phyloP scores from a whole-genome alignment of 2,888 invertebrate genomes.

The Lagria hirta region DNA sequence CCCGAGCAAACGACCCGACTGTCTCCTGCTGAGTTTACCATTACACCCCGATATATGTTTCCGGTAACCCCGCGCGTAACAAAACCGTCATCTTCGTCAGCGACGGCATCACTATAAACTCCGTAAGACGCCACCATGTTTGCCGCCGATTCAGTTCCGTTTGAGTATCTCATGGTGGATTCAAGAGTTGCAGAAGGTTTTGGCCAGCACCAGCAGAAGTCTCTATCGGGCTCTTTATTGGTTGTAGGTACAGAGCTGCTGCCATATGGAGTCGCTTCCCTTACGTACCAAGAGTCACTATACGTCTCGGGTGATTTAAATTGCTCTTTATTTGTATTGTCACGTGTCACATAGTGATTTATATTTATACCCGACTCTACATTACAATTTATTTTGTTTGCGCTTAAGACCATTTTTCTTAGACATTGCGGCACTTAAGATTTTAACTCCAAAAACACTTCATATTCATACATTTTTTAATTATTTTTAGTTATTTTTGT shows the following conservation, averaged over 20 bases:
- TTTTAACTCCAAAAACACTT: constrained; percentile 12
- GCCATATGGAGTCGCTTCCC: constrained; percentile 36
- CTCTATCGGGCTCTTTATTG: constrained; percentile 23
- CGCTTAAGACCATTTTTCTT: constrained; percentile 39
- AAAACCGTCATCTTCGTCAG: constrained; percentile 48
- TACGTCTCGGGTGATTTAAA: constrained; percentile 43
- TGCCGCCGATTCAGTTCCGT: constrained; percentile 43
- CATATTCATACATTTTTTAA: too few relatives aligned
- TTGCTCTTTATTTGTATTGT: constrained; percentile 28
- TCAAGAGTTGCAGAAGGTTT: constrained; percentile 21
- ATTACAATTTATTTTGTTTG: constrained; percentile 36
- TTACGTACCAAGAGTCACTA: constrained; percentile 46
- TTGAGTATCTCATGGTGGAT: constrained; percentile 40
- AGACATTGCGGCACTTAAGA: constrained; percentile 21
- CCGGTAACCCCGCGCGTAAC: constrained; percentile 41
- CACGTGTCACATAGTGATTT: constrained; percentile 27
- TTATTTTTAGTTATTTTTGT: too few relatives aligned
- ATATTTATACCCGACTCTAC: constrained; percentile 30
- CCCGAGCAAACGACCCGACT: constrained; percentile 44
- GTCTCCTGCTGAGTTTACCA: constrained; percentile 51
- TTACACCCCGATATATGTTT: constrained; percentile 47
- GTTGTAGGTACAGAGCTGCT: constrained; percentile 18
- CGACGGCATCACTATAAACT: constrained; percentile 48
- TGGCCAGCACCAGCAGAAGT: constrained; percentile 25
- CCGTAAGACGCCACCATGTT: constrained; percentile 54